Conservation (phyloP, 2,888 invertebrate genomes). For the Drosophila melanosoma region DNA sequence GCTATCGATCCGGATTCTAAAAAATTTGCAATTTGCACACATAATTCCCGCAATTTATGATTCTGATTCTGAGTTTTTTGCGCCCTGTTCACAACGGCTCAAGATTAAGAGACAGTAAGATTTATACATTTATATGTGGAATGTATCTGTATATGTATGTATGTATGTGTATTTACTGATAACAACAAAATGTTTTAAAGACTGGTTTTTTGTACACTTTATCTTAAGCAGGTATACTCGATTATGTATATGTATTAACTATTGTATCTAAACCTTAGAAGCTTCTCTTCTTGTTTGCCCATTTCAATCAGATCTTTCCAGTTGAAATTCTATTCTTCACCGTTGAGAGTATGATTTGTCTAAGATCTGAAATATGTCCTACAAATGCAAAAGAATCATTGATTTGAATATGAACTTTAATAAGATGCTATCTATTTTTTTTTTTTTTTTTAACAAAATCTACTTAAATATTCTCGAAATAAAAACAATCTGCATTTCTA, state of each 20-base stretch:
- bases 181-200: slow-evolving; percentile 78
- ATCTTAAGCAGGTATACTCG: slow-evolving; percentile 74
- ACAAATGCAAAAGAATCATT: background rate
- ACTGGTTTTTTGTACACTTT: slow-evolving; percentile 84
- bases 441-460: background rate
- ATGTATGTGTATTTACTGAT: slow-evolving; percentile 46
- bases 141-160: slow-evolving; percentile 22
- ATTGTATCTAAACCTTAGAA: slow-evolving; percentile 26
- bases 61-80: slow-evolving; percentile 10
- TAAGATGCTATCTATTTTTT: background rate
- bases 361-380: background rate
- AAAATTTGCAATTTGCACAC: slow-evolving; percentile 5
- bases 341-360: background rate
- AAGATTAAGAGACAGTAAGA: slow-evolving; percentile 35
- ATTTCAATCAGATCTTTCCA: slow-evolving; percentile 14
- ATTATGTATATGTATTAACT: slow-evolving; percentile 42
- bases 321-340: background rate
- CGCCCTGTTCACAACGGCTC: slow-evolving; percentile 27
- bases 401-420: background rate
- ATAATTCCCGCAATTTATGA: slow-evolving; percentile 2
- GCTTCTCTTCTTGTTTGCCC: slow-evolving; percentile 7
- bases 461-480: background rate
- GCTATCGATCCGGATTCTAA: slow-evolving; percentile 5
- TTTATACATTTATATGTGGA: slow-evolving; percentile 45
- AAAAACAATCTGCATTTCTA: slow-evolving; percentile 24